Conservation (phyloP, 2,888 invertebrate genomes). For the Ichneumon xanthorius region DNA sequence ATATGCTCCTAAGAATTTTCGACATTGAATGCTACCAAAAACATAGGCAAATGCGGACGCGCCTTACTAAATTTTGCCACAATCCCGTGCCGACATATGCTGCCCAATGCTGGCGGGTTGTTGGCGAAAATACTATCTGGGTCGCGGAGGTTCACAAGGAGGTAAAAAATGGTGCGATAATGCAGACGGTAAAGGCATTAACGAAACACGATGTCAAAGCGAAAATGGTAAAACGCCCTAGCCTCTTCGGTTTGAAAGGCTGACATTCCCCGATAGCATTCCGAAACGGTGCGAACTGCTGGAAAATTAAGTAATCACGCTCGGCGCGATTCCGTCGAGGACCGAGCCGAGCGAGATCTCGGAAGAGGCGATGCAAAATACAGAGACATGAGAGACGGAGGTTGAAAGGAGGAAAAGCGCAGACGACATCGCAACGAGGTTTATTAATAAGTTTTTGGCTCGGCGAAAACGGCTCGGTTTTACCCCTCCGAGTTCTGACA, state of each 20-base stretch:
- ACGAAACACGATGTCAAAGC: not conserved
- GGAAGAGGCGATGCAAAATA: not conserved
- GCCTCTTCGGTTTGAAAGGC: not conserved
- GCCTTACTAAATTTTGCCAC: no score
- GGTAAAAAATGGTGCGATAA: not conserved
- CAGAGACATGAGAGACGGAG: not conserved
- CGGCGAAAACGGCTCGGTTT: constrained; percentile 14
- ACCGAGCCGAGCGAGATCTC: not conserved
- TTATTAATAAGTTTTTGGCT: constrained; percentile 44
- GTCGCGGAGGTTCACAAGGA: not conserved
- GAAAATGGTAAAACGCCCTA: not conserved
- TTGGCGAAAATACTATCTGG: not conserved
- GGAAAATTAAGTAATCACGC: constrained; percentile 25
- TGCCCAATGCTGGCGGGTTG: no score
- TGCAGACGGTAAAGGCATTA: no score
- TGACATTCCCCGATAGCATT: not conserved
- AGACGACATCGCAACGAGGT: constrained; percentile 36
- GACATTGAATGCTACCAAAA: no score
- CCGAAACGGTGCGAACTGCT: not conserved
- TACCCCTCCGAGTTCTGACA: constrained; percentile 38
- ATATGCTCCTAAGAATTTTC: no score
- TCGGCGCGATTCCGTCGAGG: constrained; percentile 4
- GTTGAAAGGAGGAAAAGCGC: constrained; percentile 24
- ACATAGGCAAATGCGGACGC: no score
- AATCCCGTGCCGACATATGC: no score